phyloP scores from a whole-genome alignment of 2,797 vertebrate species.

The Pygocentrus nattereri region DNA sequence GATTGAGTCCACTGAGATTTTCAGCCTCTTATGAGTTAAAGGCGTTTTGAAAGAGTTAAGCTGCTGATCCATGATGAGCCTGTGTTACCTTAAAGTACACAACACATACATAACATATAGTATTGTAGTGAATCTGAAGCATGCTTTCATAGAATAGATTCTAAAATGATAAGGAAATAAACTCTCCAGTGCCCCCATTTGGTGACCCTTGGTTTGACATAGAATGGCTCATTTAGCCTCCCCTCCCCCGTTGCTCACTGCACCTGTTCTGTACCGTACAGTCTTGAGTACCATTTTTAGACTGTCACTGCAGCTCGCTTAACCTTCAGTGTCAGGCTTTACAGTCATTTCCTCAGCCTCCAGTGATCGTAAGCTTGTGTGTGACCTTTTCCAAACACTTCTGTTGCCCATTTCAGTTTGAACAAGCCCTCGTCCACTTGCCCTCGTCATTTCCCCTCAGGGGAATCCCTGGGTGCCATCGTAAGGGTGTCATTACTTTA shows the following conservation, averaged over 20 bases:
- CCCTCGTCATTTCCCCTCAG: too few species aligned
- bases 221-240: not conserved
- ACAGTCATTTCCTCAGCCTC: not conserved
- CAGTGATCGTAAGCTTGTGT: not conserved
- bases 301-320: too few species aligned
- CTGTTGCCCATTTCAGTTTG: too few species aligned
- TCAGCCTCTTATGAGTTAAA: slow-evolving; percentile 12
- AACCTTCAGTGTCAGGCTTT: too few species aligned
- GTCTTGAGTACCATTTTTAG: slow-evolving; percentile 10
- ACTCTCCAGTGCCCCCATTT: not conserved
- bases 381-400: not conserved
- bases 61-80: slow-evolving; percentile 1
- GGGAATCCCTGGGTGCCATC: too few species aligned
- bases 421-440: too few species aligned
- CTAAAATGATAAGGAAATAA: not conserved
- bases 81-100: not conserved
- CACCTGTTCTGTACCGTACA: slow-evolving; percentile 17
- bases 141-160: not conserved
- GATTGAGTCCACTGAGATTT: slow-evolving; percentile 1
- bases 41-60: slow-evolving; percentile 7
- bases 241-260: not conserved
- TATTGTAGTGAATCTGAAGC: not conserved
- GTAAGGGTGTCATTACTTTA: too few species aligned
- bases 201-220: not conserved
- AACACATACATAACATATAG: too few species aligned